Conservation (phyloP, 64 coral and sea anemone species). For the Stylophora pistillata region DNA sequence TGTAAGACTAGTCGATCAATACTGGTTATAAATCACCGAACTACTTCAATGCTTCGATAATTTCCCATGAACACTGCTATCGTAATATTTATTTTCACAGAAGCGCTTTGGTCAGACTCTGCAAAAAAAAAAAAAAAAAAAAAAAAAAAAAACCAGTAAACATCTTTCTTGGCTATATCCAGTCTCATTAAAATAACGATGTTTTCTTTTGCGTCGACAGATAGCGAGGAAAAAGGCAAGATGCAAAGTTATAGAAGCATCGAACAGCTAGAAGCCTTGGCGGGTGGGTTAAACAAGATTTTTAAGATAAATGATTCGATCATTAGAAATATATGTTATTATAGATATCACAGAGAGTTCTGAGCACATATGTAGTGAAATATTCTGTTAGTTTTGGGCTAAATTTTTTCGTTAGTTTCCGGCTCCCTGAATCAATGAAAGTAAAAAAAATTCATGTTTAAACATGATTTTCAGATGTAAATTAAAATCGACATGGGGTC, state of each 20-base stretch:
- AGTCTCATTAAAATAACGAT: neutral
- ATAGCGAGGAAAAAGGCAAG: conserved; percentile 17
- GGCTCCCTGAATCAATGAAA: neutral
- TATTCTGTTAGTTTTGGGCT: neutral
- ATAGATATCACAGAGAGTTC: neutral
- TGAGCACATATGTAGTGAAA: neutral
- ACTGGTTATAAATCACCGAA: neutral
- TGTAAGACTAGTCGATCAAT: conserved; percentile 5
- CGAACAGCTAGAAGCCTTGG: conserved; percentile 22
- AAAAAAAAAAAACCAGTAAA: neutral
- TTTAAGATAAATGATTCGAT: neutral
- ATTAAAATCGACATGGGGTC: neutral
- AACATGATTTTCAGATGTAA: neutral
- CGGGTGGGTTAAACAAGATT: neutral
- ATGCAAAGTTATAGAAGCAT: conserved; percentile 28
- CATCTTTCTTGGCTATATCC: neutral
- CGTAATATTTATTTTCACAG: neutral
- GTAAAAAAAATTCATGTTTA: neutral
- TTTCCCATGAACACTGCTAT: neutral
- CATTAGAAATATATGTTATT: neutral
- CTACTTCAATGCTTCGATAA: neutral
- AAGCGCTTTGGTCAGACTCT: neutral
- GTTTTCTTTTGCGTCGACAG: neutral
- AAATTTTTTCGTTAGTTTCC: neutral
- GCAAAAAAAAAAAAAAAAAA: too few species aligned